Evolutionary conservation across 2,888 invertebrate species (phyloP).

Genomic region (Nomada flava): DNA sequence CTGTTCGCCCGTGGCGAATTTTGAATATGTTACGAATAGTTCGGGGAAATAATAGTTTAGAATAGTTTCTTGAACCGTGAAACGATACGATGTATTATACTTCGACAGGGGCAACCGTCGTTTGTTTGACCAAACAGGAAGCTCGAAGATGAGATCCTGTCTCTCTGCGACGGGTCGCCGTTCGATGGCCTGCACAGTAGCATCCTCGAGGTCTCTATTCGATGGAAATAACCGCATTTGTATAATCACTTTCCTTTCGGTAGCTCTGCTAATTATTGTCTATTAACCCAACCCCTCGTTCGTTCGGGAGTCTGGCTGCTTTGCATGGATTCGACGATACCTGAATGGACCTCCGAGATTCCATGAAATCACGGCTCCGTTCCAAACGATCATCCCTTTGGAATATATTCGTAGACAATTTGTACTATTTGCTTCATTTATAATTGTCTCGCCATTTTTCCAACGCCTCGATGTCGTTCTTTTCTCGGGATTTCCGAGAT

Average conservation of each 20-base stretch:
- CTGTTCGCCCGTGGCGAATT: background rate
- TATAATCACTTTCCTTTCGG: slow-evolving; percentile 56
- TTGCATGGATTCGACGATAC: background rate
- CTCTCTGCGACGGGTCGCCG: slow-evolving; percentile 80
- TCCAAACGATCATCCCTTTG: no score
- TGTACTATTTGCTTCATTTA: background rate
- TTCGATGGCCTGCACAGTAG: slow-evolving; percentile 69
- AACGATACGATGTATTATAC: no score
- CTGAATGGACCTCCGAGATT: background rate
- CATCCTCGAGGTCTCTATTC: slow-evolving; percentile 39
- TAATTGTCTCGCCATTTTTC: background rate
- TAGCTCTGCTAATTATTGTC: slow-evolving; percentile 59
- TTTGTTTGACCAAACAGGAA: slow-evolving; percentile 39
- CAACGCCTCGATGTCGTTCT: background rate
- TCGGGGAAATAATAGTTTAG: background rate
- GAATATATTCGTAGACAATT: background rate
- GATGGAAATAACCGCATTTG: slow-evolving; percentile 50
- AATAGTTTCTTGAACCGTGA: background rate
- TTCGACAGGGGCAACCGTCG: background rate
- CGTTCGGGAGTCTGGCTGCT: background rate
- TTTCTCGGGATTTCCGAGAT: background rate
- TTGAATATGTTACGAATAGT: background rate
- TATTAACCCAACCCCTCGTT: slow-evolving; percentile 31
- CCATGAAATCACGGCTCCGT: background rate
- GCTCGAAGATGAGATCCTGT: slow-evolving; percentile 69